Base-by-base conservation (phyloP, 2,797 vertebrate species). In the Crenichthys baileyi region DNA sequence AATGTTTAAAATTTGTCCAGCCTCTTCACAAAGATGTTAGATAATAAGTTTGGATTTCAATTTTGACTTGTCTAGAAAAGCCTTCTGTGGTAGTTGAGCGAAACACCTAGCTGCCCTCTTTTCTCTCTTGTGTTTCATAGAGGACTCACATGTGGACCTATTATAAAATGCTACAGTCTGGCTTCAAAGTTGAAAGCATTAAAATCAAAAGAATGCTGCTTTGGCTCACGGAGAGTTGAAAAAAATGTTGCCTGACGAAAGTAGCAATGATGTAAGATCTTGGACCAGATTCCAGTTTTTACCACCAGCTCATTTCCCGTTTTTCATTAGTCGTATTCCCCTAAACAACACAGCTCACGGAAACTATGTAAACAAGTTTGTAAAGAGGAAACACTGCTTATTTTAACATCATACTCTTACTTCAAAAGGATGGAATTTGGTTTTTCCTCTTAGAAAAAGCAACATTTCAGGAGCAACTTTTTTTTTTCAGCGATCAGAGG, bases 401-500 rank as follows among this genome's bases (percentile, higher is more conserved):
- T 53, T 53, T 53, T 51, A 36, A 53, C 18, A 16, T 16, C 16
- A 53, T 53, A 53, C 16, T 53, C 16, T 20, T 5, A 2, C 51
- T 53, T 20, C 16, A 53, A 20, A 16, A 20, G 51, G 18, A 20
- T 53, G 18, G 51, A 65, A 65, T 65, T 20, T 39, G 61, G 7
- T 65, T 36, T 65, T 22, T 12, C 63, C 31, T 67, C 36, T 67
- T 22, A n/a, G 11, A n/a, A 41, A 24, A 24, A 65, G 20, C 20
- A 65, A 65, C 36, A 39, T 18, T 20, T 65, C 18, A 41, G 13
- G 24, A 26, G 41, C 67, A 70, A 26, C 67, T 16, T 7, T 46
- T 1, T 15, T 39, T 63, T 9, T 5, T 36, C 20, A 93, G 91
- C 75, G n/a, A 4, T 78, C 56, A 78, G 88, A 87, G 82, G 93